Conservation (phyloP, 2,888 invertebrate species). For the Sphaeridia pumilis region DNA sequence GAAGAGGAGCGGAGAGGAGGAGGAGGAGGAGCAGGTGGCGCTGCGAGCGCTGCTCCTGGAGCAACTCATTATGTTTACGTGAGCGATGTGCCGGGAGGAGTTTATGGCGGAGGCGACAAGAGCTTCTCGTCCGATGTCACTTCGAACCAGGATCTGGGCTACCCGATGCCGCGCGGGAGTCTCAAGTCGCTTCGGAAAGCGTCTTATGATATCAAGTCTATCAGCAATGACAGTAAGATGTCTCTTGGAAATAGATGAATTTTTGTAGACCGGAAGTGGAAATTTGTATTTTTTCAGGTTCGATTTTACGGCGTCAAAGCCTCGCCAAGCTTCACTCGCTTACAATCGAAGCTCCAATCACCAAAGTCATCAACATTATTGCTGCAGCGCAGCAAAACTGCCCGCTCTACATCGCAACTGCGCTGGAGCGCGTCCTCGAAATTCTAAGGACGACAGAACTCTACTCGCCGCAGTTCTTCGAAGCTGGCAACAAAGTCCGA, state of each 20-base stretch:
- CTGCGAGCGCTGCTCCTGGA: too few relatives aligned
- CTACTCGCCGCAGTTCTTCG: constrained; percentile 75
- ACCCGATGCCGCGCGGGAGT: constrained; percentile 54
- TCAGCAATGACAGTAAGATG: constrained; percentile 63
- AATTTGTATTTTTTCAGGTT: too few relatives aligned
- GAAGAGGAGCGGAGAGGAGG: too few relatives aligned
- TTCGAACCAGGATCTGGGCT: constrained; percentile 31
- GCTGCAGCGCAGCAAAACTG: constrained; percentile 44
- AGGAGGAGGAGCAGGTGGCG: too few relatives aligned
- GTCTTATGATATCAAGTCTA: constrained; percentile 70
- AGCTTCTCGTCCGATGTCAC: constrained; percentile 35
- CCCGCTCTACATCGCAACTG: constrained; percentile 61
- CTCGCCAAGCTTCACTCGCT: constrained; percentile 76
- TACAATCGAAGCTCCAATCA: constrained; percentile 66
- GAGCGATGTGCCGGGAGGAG: constrained; percentile 46
- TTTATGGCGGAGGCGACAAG: constrained; percentile 37
- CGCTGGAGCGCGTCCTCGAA: constrained; percentile 73
- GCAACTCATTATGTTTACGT: constrained; percentile 57
- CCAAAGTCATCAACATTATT: constrained; percentile 75
- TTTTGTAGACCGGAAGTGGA: too few relatives aligned
- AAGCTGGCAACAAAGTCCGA: constrained; percentile 46
- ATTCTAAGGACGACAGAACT: constrained; percentile 81
- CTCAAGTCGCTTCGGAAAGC: constrained; percentile 65
- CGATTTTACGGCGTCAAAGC: constrained; percentile 57
- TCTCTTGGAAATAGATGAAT: too few relatives aligned